Percentiles rank a stretch among this genome's conserved stretches.
phyloP scores from a whole-genome alignment of 2,797 vertebrate genomes.

The Pristis pectinata region DNA sequence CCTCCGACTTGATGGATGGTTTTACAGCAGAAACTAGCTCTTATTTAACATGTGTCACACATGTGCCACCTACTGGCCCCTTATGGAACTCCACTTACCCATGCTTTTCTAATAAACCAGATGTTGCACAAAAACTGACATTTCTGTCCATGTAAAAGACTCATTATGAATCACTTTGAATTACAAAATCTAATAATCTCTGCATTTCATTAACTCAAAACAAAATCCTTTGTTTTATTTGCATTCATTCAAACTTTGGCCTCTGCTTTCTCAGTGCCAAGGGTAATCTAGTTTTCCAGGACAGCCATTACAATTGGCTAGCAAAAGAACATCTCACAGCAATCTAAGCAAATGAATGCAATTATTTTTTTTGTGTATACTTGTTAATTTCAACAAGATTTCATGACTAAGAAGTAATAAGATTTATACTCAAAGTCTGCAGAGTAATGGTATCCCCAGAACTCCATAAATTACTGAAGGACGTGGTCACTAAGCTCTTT shows the following conservation, averaged over 20 bases:
- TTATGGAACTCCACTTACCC: neutral
- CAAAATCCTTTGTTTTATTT: neutral
- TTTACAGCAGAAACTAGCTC: constrained; percentile 14
- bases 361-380: neutral
- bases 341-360: too few relatives aligned
- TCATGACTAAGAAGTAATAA: neutral
- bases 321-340: neutral
- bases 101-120: neutral
- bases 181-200: neutral
- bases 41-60: constrained; percentile 32
- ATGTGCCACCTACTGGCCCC: constrained; percentile 29
- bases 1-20: constrained; percentile 32
- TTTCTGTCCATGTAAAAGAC: neutral
- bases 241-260: neutral
- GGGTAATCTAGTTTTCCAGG: neutral
- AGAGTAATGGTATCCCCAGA: neutral
- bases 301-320: neutral
- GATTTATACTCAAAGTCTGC: neutral
- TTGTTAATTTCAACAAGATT: neutral
- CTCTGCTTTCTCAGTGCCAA: neutral
- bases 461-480: neutral
- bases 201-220: neutral
- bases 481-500: neutral
- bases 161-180: neutral
- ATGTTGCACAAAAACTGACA: neutral